Evolutionary conservation across 2,888 invertebrate genomes (phyloP), one percentile per base, ranked within the genome.

Genomic region (Sisyra terminalis): DNA sequence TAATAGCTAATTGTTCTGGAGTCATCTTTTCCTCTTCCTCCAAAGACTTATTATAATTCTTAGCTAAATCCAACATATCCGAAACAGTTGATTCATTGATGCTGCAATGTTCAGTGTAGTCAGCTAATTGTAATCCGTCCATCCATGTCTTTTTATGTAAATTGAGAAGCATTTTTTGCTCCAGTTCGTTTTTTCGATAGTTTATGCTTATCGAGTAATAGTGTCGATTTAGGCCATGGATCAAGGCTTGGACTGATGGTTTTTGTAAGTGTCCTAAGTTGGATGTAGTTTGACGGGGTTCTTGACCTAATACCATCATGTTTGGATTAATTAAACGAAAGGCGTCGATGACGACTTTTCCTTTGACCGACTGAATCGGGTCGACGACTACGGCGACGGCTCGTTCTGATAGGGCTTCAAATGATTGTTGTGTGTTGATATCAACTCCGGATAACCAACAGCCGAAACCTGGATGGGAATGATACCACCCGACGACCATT

Each of bases 11-110:
- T 61, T 98, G 97, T 64, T 97, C 96, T 1, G 94, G 90, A 3
- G 97, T 97, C 96, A 98, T 96, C 63, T 93, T 96, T 57, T 98
- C 97, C 61, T 98, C 98, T 54, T 98, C 98, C 65, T 98, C 97
- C 46, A 98, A 67, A 6, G 97, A 89, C 73, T 80, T 61, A 46
- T 61, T 62, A 64, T 98, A 98, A 60, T 92, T 90, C 63, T 96
- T 96, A 43, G 97, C 96, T 54, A 98, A 67, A 46, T 94, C 93
- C 40, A 98, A 70, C 94, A 98, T 97, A 53, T 93, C 89, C 46
- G 88, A 78, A 2, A 97, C 93, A 38, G 92, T 92, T 42, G 78
- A 82, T 61, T 94, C 93, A 61, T 98, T 98, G 38, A 87, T 75
- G 48, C 79, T 75, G 63, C 94, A 89, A 60, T 97, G 96, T 48